Evolutionary conservation across 2,888 invertebrate species (phyloP).

Genomic region (Chloromyia formosa): DNA sequence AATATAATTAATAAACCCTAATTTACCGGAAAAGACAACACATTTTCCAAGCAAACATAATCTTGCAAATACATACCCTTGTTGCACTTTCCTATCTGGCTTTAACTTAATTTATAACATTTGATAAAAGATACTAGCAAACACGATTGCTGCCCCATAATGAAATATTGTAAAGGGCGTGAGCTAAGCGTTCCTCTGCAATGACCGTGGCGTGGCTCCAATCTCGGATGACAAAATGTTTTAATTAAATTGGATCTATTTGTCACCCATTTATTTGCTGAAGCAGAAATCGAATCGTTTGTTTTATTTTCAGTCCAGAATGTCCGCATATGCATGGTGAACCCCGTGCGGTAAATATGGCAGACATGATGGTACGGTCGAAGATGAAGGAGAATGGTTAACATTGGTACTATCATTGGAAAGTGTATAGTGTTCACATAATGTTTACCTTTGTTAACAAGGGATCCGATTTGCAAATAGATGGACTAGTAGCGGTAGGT

Average conservation of each 20-base stretch:
- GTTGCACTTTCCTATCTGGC: constrained; percentile 23
- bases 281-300: constrained; percentile 33
- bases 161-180: neutral
- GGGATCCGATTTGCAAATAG: constrained; percentile 37
- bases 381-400: neutral
- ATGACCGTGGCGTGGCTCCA: constrained; percentile 31
- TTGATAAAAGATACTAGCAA: constrained; percentile 13
- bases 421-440: constrained; percentile 36
- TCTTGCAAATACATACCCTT: neutral
- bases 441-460: constrained; percentile 35
- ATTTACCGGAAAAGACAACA: no score
- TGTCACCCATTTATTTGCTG: constrained; percentile 41
- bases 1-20: no score
- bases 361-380: neutral
- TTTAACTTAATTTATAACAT: constrained; percentile 27
- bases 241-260: constrained; percentile 44
- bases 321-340: no score
- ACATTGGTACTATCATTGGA: constrained; percentile 31
- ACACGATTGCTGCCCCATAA: neutral
- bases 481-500: neutral
- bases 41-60: no score
- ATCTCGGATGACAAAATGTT: constrained; percentile 41
- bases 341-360: neutral
- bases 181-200: constrained; percentile 1
- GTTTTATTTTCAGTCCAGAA: neutral